Percentiles rank a stretch among this genome's conserved stretches.
These are phyloP conservation scores for Adineta ricciae DNA, from an alignment of 2,888 invertebrate species.

Conservation along the genomic window DNA sequence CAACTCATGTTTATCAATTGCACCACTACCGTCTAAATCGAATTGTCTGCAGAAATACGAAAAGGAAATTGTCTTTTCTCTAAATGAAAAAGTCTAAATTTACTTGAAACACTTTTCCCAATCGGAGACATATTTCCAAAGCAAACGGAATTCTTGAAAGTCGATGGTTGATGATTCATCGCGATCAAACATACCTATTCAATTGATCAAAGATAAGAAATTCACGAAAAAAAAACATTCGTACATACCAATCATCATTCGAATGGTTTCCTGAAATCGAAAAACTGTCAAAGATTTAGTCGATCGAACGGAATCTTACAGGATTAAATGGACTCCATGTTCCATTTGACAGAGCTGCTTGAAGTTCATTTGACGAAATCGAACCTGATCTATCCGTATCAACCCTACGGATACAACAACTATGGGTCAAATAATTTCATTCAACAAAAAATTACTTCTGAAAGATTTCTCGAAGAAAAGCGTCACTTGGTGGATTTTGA, in stretches of 20 bases:
- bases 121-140: slow-evolving; percentile 95
- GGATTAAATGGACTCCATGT: slow-evolving; percentile 96
- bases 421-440: too few species aligned
- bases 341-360: slow-evolving; percentile 46
- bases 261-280: slow-evolving; percentile 37
- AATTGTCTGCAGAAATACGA: slow-evolving; percentile 71
- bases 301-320: slow-evolving; percentile 44
- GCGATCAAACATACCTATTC: slow-evolving; percentile 79
- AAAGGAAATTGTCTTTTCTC: slow-evolving; percentile 58
- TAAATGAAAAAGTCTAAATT: slow-evolving; percentile 52
- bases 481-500: too few species aligned
- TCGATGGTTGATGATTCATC: slow-evolving; percentile 76
- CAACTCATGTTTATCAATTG: slow-evolving; percentile 78
- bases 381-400: slow-evolving; percentile 44
- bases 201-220: slow-evolving; percentile 82
- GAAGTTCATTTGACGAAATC: slow-evolving; percentile 45
- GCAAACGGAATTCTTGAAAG: slow-evolving; percentile 84
- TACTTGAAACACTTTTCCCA: slow-evolving; percentile 85
- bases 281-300: not conserved
- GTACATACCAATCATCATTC: slow-evolving; percentile 53
- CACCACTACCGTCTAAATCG: slow-evolving; percentile 74
- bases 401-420: slow-evolving; percentile 35
- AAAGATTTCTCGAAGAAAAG: too few species aligned
- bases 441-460: too few species aligned
- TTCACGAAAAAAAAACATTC: slow-evolving; percentile 60